Base-by-base conservation (phyloP, 1,140 invertebrate genomes). In the Caenorhabditis inopinata region DNA sequence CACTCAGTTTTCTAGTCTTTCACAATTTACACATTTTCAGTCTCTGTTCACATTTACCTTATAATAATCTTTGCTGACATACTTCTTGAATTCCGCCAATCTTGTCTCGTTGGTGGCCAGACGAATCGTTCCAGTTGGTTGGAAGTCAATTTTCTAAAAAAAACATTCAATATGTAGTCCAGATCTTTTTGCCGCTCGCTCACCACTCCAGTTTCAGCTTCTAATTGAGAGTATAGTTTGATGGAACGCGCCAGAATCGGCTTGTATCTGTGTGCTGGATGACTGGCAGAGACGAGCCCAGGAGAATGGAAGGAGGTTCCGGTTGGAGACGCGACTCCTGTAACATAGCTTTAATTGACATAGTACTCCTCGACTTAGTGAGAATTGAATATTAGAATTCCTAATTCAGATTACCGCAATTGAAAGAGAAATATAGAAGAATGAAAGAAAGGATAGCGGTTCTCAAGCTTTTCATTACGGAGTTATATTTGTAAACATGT, bases 141-240 rank as follows among this genome's bases (percentile, higher is more conserved):
- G 47, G 77, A 83, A 83, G 23, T 82, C 84, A 42, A 83, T 80
- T 1, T 83, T 78, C 81, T 82, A 46, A 14, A 82, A 77, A 14
- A 29, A 21, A 16, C n/a, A 42, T 42, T 42, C 38, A 42, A 42
- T 7, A 42, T 42, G 5, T 42, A 7, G 6, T 14, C 14, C 5
- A 42, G 14, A 42, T 14, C 14, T 9, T 74, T 62, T 29, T 58
- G 12, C 12, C 53, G 2, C 12, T 35, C 29, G 46, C 38, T 6
- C 32, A 85, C 86, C 81, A 85, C 84, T 58, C 84, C 86, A 27
- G 85, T 87, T 82, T 87, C 86, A 32, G 78, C 74, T 77, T 85
- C 84, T 14, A 87, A 76, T 46, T 79, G 80, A 23, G 76, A 48
- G 80, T 87, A 87, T 1, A 88, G 76, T n/a, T 87, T 51, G 18